Percentiles rank a stretch among this genome's conserved stretches.
These are phyloP conservation scores for Microcebus lehilahytsara DNA, from an alignment of 2,113 vertebrate species.

Conservation along the genomic window DNA sequence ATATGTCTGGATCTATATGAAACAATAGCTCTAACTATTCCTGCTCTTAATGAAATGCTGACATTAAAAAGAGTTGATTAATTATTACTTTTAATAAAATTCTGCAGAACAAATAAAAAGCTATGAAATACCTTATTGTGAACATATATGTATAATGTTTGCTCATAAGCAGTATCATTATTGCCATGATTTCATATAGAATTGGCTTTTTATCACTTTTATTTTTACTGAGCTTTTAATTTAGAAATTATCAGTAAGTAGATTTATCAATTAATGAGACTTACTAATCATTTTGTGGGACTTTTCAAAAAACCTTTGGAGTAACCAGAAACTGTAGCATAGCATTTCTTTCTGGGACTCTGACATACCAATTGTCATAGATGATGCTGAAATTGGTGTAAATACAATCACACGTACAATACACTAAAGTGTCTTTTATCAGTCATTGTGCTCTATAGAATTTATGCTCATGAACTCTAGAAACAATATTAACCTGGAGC, in stretches of 20 bases:
- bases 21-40: conserved; percentile 79
- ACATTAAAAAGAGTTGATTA: conserved; percentile 80
- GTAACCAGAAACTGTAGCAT: background rate
- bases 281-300: conserved; percentile 13
- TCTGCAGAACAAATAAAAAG: conserved; percentile 66
- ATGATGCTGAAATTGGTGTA: background rate
- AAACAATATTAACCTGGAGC: background rate
- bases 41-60: conserved; percentile 79
- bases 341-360: background rate
- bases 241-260: conserved; percentile 52
- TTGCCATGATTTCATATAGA: conserved; percentile 46
- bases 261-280: background rate
- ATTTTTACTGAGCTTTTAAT: background rate
- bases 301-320: background rate
- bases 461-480: background rate
- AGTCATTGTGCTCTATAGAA: background rate
- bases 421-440: background rate
- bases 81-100: conserved; percentile 75
- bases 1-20: conserved; percentile 75
- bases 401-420: background rate
- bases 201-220: background rate
- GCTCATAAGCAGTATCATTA: conserved; percentile 8
- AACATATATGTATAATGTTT: conserved; percentile 56
- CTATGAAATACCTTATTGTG: conserved; percentile 44
- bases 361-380: background rate